A percentile compares a stretch with the other conserved stretches of the same genome.
These are phyloP conservation scores for Leptinotarsa peninsularis DNA, from an alignment of 2,888 invertebrate species.

Conservation along the genomic window DNA sequence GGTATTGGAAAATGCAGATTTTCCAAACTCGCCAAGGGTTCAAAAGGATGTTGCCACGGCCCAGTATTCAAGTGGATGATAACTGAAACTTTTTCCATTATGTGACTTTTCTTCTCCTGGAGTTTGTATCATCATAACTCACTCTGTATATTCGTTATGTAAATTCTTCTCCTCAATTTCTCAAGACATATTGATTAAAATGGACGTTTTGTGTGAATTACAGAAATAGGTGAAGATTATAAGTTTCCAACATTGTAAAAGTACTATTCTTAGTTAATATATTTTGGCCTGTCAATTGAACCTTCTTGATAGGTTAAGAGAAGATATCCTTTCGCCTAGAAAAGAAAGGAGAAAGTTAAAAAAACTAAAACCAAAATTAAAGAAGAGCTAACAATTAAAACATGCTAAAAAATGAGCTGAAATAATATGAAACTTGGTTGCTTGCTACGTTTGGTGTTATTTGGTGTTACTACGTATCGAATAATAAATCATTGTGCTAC, in stretches of 20 bases:
- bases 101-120: no score
- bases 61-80: no score
- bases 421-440: neutral
- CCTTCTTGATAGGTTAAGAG: constrained; percentile 60
- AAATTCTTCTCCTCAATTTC: no score
- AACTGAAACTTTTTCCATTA: no score
- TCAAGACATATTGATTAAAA: no score
- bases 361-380: constrained; percentile 18
- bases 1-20: no score
- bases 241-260: neutral
- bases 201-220: neutral
- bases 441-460: neutral
- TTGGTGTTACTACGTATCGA: no score
- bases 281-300: constrained; percentile 61
- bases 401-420: neutral
- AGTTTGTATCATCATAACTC: no score
- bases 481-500: no score
- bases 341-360: constrained; percentile 53
- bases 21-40: no score
- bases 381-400: neutral
- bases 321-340: constrained; percentile 62
- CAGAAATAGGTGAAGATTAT: neutral
- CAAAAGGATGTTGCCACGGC: no score
- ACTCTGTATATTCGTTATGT: no score
- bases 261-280: constrained; percentile 55